Percentiles rank a stretch among this genome's conserved stretches.
phyloP scores from a whole-genome alignment of 2,888 invertebrate species.

The Camponotus fellah region DNA sequence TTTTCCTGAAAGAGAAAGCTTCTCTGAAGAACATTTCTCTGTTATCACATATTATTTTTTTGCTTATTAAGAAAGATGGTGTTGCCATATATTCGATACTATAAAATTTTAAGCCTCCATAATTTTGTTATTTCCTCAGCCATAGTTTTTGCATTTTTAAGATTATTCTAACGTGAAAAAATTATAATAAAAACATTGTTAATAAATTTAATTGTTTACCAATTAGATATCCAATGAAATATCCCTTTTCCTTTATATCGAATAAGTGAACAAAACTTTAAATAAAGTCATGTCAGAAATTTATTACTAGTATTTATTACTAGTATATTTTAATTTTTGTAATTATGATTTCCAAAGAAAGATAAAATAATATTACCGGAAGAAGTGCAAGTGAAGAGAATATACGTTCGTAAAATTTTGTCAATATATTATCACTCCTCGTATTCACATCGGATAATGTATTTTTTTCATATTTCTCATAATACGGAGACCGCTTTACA shows the following conservation, averaged over 20 bases:
- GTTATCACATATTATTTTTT: constrained; percentile 48
- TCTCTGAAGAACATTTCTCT: constrained; percentile 1
- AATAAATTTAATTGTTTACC: constrained; percentile 29
- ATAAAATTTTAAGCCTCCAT: constrained; percentile 76
- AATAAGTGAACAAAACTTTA: neutral
- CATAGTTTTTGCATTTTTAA: constrained; percentile 79
- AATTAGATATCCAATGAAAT: neutral
- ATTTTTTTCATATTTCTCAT: constrained; percentile 75
- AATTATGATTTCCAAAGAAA: neutral
- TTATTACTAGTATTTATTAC: neutral
- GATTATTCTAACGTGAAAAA: constrained; percentile 76
- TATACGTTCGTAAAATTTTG: constrained; percentile 75
- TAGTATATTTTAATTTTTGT: neutral
- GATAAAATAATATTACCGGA: neutral
- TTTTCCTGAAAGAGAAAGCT: neutral
- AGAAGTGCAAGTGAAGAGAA: constrained; percentile 22
- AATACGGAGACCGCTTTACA: constrained; percentile 83
- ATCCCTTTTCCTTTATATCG: neutral
- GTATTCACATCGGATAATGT: constrained; percentile 68
- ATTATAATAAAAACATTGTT: constrained; percentile 73
- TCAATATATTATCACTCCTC: constrained; percentile 75
- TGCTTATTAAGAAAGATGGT: constrained; percentile 50
- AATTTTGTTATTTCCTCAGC: constrained; percentile 74
- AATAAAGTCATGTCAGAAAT: neutral
- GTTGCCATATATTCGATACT: constrained; percentile 69